Conservation (phyloP, 2,888 invertebrate species). For the Lycia hirtaria region DNA sequence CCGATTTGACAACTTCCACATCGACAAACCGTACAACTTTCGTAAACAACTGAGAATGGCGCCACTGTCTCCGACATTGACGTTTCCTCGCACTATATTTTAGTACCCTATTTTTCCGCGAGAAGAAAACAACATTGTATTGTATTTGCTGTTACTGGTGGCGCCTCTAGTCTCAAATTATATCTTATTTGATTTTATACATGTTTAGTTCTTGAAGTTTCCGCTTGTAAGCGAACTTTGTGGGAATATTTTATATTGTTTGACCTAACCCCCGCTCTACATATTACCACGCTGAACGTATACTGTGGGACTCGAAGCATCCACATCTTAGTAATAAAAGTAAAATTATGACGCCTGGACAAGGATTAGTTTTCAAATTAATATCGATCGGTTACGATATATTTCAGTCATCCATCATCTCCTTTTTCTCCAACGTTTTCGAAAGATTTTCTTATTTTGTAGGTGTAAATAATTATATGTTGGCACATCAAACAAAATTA, state of each 20-base stretch:
- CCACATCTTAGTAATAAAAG: too few relatives aligned
- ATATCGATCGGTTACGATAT: too few relatives aligned
- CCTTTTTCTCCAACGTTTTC: too few relatives aligned
- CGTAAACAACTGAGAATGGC: neutral
- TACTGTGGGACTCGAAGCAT: too few relatives aligned
- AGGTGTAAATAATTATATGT: too few relatives aligned
- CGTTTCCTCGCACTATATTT: neutral
- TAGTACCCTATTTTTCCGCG: conserved; percentile 14
- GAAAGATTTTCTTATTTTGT: too few relatives aligned
- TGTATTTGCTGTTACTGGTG: neutral
- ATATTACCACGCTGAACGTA: too few relatives aligned
- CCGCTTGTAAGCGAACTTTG: neutral
- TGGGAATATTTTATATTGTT: neutral
- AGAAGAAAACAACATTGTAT: neutral
- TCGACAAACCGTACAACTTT: conserved; percentile 16
- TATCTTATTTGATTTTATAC: neutral
- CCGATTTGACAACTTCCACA: conserved; percentile 39
- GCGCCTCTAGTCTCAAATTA: neutral
- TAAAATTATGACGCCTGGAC: too few relatives aligned
- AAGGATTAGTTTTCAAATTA: too few relatives aligned
- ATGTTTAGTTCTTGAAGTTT: neutral
- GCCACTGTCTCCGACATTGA: conserved; percentile 2
- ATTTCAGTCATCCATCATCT: too few relatives aligned
- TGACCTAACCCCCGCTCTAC: too few relatives aligned
- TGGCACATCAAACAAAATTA: too few relatives aligned